Conservation (phyloP, 2,113 vertebrate genomes). For the Bombycilla garrulus region DNA sequence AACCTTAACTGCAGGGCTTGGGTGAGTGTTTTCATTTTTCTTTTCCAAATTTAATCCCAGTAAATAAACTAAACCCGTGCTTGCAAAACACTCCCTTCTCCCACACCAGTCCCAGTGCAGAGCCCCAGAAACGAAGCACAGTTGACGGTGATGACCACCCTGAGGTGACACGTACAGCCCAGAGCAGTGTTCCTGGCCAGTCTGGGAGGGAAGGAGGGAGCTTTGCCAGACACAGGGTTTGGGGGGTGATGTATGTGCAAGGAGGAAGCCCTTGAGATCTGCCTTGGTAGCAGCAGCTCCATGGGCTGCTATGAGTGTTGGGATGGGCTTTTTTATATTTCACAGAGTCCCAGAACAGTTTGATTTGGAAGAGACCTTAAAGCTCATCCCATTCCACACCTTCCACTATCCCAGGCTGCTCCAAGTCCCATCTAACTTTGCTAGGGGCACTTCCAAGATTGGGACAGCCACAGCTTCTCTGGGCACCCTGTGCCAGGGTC, state of each 20-base stretch:
- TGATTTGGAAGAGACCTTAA: background rate
- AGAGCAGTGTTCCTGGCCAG: background rate
- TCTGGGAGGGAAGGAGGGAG: background rate
- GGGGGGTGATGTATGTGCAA: background rate
- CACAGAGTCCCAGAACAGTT: background rate
- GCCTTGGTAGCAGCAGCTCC: background rate
- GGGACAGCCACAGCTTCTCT: background rate
- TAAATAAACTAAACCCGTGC: background rate
- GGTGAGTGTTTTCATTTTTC: background rate
- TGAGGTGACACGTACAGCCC: background rate
- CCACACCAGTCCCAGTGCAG: accelerated
- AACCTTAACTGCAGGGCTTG: background rate
- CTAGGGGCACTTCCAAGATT: background rate
- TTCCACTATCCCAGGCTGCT: background rate
- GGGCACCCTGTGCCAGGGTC: background rate
- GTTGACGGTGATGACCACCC: background rate
- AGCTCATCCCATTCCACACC: background rate
- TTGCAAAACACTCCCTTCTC: background rate
- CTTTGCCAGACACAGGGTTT: background rate
- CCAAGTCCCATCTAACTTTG: accelerated
- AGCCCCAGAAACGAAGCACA: background rate
- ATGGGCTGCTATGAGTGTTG: constrained; percentile 55
- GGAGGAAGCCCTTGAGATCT: background rate
- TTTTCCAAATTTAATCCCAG: background rate
- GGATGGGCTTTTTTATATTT: background rate